Evolutionary conservation across 2,113 vertebrate genomes (phyloP).

Genomic region (Vireo altiloquus): DNA sequence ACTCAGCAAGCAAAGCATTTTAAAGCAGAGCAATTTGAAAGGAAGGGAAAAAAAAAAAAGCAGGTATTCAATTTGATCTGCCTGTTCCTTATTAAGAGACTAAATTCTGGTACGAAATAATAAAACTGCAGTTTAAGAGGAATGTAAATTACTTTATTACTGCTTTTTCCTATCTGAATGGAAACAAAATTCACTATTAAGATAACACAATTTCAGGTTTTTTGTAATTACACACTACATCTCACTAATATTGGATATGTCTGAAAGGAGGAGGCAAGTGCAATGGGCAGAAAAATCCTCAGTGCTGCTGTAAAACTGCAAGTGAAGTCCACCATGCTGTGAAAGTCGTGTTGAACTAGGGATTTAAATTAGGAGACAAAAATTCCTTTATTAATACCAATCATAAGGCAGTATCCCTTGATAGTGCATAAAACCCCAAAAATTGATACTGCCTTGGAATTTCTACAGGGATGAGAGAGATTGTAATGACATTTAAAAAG

Average conservation of each 20-base stretch:
- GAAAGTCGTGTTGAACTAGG: neutral
- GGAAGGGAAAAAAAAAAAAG: neutral
- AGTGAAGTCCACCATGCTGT: neutral
- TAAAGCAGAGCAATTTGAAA: constrained; percentile 9
- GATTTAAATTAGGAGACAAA: neutral
- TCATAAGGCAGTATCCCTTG: neutral
- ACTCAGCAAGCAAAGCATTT: constrained; percentile 52
- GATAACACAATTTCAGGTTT: neutral
- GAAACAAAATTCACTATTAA: constrained; percentile 34
- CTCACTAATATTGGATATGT: neutral
- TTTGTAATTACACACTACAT: constrained; percentile 13
- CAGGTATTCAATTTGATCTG: constrained; percentile 19
- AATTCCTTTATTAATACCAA: neutral
- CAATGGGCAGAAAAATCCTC: neutral
- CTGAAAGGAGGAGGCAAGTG: neutral
- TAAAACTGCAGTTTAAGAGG: constrained; percentile 20
- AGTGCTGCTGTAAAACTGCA: neutral
- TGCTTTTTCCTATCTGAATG: neutral
- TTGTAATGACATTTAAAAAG: neutral
- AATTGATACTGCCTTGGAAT: neutral
- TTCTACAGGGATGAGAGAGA: neutral
- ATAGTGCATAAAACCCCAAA: neutral
- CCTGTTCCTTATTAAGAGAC: constrained; percentile 13
- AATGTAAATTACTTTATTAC: constrained; percentile 18
- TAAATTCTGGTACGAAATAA: constrained; percentile 15